Evolutionary conservation across 1,140 invertebrate genomes (phyloP), one percentile per base, ranked within the genome.

Genomic region (Hyles vespertilio): DNA sequence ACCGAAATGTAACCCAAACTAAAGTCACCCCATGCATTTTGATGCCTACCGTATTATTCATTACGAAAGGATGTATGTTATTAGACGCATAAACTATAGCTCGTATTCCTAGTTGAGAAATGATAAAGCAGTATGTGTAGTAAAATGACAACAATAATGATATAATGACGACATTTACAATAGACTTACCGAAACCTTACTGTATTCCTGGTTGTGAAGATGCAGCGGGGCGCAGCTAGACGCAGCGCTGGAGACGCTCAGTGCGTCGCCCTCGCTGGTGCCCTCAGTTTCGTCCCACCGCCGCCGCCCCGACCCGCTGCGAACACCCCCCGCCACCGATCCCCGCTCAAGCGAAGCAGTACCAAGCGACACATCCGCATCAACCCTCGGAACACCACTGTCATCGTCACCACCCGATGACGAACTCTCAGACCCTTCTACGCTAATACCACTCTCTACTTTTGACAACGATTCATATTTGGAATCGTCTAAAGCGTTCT

Each of bases 331-430:
- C 64, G 69, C 74, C 71, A 72, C 55, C 66, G 70, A 63, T 69
- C 65, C 78, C 63, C 82, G 81, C 82, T 86, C 84, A 89, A 89
- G 86, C 84, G 81, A 89, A 88, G 85, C 85, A 72, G 67, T 65
- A 63, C 51, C 70, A 84, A 83, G 81, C 83, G 80, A 82, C 77
- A 79, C 75, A 76, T 79, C 77, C 59, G 52, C 64, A 64, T 65
- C 70, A 33, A 57, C 72, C 70, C 76, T 70, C 78, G 82, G 78
- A 78, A 83, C 72, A 83, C 78, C 83, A 59, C 77, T 81, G 46
- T 81, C 81, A 11, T 71, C 75, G 51, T 77, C 75, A 36, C 72
- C 75, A 40, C 76, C 79, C 57, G 81, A 83, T 59, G 79, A 84
- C 58, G 73, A 81, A 70, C 69, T 81, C 51, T 78, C 79, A 40